Conservation (phyloP, 2,113 vertebrate species). For the Erythrocercus mccallii region DNA sequence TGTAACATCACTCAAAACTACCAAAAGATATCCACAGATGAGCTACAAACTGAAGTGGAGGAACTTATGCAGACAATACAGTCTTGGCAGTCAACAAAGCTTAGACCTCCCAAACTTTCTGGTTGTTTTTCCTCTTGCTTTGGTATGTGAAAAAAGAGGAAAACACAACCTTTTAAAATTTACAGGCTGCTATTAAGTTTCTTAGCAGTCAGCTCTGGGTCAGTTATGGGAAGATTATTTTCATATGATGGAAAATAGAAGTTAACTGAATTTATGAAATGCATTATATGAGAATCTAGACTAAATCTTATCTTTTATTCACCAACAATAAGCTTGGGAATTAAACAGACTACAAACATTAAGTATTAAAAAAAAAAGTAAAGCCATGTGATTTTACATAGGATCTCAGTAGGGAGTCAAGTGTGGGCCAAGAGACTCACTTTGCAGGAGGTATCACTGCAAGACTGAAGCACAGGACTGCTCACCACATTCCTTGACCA, state of each 20-base stretch:
- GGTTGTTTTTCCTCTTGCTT: background rate
- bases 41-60: background rate
- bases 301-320: background rate
- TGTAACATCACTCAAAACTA: background rate
- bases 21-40: background rate
- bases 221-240: background rate
- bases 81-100: background rate
- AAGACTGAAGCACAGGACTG: background rate
- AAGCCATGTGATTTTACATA: background rate
- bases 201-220: background rate
- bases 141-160: background rate
- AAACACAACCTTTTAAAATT: background rate
- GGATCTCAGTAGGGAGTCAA: background rate
- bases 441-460: background rate
- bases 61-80: background rate
- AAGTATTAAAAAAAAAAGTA: background rate
- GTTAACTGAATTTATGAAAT: background rate
- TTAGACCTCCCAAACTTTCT: background rate
- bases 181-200: background rate
- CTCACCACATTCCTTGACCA: fast-evolving
- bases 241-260: background rate
- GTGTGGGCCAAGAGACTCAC: background rate
- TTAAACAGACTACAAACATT: background rate
- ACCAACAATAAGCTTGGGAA: background rate
- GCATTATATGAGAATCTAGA: background rate